Base-by-base conservation (phyloP, 2,888 invertebrate species). In the Thelaira solivaga region DNA sequence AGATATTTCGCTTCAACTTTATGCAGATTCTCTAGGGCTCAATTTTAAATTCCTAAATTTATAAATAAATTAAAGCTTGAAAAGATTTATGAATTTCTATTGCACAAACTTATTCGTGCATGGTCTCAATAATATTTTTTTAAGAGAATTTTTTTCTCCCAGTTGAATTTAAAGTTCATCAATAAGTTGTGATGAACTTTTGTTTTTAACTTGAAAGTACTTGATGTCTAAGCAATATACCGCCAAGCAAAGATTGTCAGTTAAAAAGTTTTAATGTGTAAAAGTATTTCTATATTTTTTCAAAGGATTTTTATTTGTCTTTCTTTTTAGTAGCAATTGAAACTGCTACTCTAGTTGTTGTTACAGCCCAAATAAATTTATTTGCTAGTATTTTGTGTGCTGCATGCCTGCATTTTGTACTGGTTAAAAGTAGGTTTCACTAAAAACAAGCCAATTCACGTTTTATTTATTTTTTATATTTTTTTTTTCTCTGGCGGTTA, bases 181-280 rank as follows among this genome's bases (percentile, higher is more conserved):
- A 41, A 11, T 22, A 62, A 62, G 29, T 39, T 72, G 64, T 61
- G 51, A 74, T 45, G 61, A 67, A 67, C n/a, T n/a, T n/a, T n/a
- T 74, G 29, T 36, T 57, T 67, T 59, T 26, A 53, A 49, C 45
- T 61, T 67, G 65, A 67, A 51, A 2, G 34, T 29, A 59, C 65
- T 67, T 51, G 20, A 59, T 29, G 59, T 61, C 43, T 34, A 45
- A 72, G 53, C 36, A 36, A 51, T 29, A 51, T 45, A 51, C 34
- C 57, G 18, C 20, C 45, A 49, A 64, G 57, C n/a, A 39, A 29
- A 3, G 4, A 16, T 31, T 49, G 10, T 13, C 13, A 34, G n/a
- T 29, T 45, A 29, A 39, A 62, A 72, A 62, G 51, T 71, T 62
- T 61, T 31, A 2, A 24, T 13, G 53, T 22, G 24, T 20, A 24